Evolutionary conservation across 2,888 invertebrate species (phyloP).

Genomic region (Vanessa cardui): DNA sequence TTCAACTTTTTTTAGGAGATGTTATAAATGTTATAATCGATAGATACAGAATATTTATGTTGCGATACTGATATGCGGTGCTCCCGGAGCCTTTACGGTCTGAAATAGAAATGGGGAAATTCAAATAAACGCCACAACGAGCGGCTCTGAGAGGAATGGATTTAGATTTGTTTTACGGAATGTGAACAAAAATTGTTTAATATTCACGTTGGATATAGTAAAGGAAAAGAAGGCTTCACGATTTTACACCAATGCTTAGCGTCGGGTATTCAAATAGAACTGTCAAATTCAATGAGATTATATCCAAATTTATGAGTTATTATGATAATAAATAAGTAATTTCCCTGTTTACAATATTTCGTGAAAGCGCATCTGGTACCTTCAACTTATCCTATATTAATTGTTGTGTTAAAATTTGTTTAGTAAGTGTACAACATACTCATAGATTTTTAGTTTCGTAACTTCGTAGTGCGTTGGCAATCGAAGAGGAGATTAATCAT

Average conservation of each 20-base stretch:
- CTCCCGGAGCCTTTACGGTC: slow-evolving; percentile 46
- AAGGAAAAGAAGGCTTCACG: slow-evolving; percentile 14
- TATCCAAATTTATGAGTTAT: too few species aligned
- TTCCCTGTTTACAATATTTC: too few species aligned
- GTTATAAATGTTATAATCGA: slow-evolving; percentile 27
- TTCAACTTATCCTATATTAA: too few species aligned
- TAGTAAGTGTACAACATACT: too few species aligned
- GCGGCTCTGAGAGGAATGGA: slow-evolving; percentile 53
- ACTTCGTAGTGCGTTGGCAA: too few species aligned
- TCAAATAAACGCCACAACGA: slow-evolving; percentile 63
- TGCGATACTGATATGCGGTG: slow-evolving; percentile 19
- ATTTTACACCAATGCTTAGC: neutral
- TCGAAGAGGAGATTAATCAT: too few species aligned
- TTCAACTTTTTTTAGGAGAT: neutral
- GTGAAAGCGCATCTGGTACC: too few species aligned
- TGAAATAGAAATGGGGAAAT: slow-evolving; percentile 55
- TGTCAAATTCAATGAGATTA: neutral
- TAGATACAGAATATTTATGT: slow-evolving; percentile 26
- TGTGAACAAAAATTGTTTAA: slow-evolving; percentile 56
- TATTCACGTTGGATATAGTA: slow-evolving; percentile 43
- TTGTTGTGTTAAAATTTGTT: too few species aligned
- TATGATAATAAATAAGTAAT: too few species aligned
- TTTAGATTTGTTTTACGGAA: slow-evolving; percentile 56
- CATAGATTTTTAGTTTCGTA: too few species aligned
- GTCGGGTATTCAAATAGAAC: neutral